A percentile compares a stretch with the other conserved stretches of the same genome.
phyloP scores from a whole-genome alignment of 2,113 vertebrate genomes.

The Acinonyx jubatus region DNA sequence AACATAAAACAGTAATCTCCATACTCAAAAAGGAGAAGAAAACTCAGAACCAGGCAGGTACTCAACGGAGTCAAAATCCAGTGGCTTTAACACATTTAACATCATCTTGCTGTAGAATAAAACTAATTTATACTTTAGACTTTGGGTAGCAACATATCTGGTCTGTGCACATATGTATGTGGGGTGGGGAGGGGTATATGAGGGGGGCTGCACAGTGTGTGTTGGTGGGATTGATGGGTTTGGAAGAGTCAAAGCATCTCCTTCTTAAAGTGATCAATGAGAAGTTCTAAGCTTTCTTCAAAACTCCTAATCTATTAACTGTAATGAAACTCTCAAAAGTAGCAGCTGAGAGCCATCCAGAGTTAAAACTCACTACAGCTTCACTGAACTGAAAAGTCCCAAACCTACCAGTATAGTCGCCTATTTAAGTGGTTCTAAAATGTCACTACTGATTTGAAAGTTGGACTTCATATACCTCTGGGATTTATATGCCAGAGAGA shows the following conservation, averaged over 20 bases:
- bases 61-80: slow-evolving; percentile 18
- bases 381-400: background rate
- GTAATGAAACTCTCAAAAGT: background rate
- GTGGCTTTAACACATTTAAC: background rate
- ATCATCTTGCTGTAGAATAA: background rate
- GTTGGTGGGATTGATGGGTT: background rate
- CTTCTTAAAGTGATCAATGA: slow-evolving; percentile 15
- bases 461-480: background rate
- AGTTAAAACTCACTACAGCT: background rate
- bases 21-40: slow-evolving; percentile 79
- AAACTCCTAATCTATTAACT: background rate
- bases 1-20: slow-evolving; percentile 16
- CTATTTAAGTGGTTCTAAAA: slow-evolving; percentile 15
- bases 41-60: slow-evolving; percentile 71
- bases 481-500: background rate
- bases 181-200: too few species aligned
- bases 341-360: background rate
- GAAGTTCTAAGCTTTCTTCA: background rate
- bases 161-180: background rate
- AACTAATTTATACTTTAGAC: background rate
- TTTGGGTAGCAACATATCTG: background rate
- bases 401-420: background rate
- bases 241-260: background rate
- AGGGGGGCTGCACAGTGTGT: background rate
- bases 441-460: background rate